Evolutionary conservation across 2,113 vertebrate species (phyloP), one percentile per base, ranked within the genome.

Genomic region (Ophthalmotilapia sp.): DNA sequence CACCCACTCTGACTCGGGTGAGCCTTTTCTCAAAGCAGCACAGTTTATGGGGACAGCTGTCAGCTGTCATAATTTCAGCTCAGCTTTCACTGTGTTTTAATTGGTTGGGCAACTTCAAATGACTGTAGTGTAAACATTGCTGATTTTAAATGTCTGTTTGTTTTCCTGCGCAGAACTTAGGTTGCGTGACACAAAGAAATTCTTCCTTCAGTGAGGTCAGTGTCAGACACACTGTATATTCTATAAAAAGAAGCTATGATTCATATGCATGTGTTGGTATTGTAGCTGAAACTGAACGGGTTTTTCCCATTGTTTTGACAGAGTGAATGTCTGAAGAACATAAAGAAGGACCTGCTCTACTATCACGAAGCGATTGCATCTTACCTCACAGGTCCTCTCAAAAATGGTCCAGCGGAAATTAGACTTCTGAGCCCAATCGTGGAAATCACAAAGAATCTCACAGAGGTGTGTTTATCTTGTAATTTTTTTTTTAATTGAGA

Each of bases 191-290:
- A 9, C 82, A 92, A 58, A 95, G 82, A 75, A 94, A 12, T 38
- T 81, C 93, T 19, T 21, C 88, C 80, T 96, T 97, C 83, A 95
- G 89, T 62, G 42, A 82, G 97, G 97, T 98, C 56, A 33, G 94
- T 77, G 3, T 19, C 62, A 77, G 73, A 31, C 73, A 77, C 45
- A 77, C 42, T 31, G 15, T 49, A 15, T 73, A 31, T 49, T 29
- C 23, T 51, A 31, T n/a, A 77, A 19, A 31, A 29, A 29, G 15
- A 49, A 77, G 6, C 6, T 75, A 73, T 29, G 40, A 75, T 29
- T 47, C 23, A 47, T 21, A 38, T 38, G 9, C 42, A 51, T 31
- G 73, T 51, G 73, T 77, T 77, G 73, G 17, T 77, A 19, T 31
- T n/a, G 45, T 31, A 49, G 45, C 70, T 7, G 26, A 31, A 49